phyloP scores from a whole-genome alignment of 2,113 vertebrate genomes.

The Pachypanchax playfairii region DNA sequence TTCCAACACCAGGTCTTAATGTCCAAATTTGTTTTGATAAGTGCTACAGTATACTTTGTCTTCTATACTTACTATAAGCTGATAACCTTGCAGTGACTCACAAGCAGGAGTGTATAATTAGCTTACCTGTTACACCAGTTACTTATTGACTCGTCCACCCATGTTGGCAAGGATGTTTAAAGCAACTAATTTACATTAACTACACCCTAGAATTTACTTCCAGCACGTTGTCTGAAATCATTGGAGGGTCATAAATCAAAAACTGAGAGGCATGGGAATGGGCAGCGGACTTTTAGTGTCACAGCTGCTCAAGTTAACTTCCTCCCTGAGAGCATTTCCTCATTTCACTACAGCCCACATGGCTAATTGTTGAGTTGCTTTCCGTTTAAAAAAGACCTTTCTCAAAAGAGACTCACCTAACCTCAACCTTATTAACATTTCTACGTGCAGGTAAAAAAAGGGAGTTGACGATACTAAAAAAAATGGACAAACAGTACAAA shows the following conservation, averaged over 20 bases:
- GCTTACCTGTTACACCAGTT: constrained; percentile 70
- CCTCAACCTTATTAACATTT: constrained; percentile 16
- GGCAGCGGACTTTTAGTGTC: constrained; percentile 66
- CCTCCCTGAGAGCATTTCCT: constrained; percentile 70
- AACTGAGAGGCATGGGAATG: constrained; percentile 72
- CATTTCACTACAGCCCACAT: constrained; percentile 63
- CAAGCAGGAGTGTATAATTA: constrained; percentile 64
- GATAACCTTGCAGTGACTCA: constrained; percentile 70
- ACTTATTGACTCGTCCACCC: constrained; percentile 55
- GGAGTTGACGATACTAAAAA: neutral
- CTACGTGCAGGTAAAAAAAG: neutral
- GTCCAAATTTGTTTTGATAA: too few species aligned
- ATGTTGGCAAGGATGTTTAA: constrained; percentile 19
- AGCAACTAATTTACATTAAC: constrained; percentile 33
- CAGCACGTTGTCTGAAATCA: constrained; percentile 37
- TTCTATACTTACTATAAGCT: constrained; percentile 9
- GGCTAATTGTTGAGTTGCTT: constrained; percentile 38
- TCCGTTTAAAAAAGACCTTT: constrained; percentile 34
- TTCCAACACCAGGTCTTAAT: too few species aligned
- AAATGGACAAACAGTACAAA: too few species aligned
- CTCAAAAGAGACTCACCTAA: constrained; percentile 27
- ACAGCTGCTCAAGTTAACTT: constrained; percentile 71
- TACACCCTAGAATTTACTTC: constrained; percentile 42
- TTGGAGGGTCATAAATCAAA: constrained; percentile 72
- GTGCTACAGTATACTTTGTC: neutral